Percentiles rank a stretch among this genome's conserved stretches.
These are phyloP conservation scores for Leptinotarsa undecemlineata DNA, from an alignment of 1,140 invertebrate species.

Conservation along the genomic window DNA sequence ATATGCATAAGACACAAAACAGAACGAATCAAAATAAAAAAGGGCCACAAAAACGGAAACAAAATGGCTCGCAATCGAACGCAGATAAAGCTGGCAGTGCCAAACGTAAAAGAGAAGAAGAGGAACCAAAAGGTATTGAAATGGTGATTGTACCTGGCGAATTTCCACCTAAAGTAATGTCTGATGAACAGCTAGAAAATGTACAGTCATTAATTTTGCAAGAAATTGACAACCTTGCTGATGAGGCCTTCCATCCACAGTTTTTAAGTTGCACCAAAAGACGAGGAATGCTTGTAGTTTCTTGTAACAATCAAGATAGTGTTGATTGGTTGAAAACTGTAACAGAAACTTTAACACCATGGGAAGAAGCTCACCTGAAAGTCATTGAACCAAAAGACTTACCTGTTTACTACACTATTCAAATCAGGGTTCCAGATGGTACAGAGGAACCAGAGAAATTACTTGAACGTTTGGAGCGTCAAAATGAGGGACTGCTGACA, in stretches of 20 bases:
- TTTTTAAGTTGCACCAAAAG: slow-evolving; percentile 7
- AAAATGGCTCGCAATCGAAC: neutral
- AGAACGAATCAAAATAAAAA: slow-evolving; percentile 8
- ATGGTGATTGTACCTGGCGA: slow-evolving; percentile 12
- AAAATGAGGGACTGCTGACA: slow-evolving; percentile 7
- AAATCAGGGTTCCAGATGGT: neutral
- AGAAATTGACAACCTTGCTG: slow-evolving; percentile 11
- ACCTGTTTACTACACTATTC: neutral
- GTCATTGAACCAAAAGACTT: slow-evolving; percentile 1
- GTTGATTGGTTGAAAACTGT: slow-evolving; percentile 18
- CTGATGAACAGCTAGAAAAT: slow-evolving; percentile 8
- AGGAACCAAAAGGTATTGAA: slow-evolving; percentile 1
- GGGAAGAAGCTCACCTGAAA: neutral
- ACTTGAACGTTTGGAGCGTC: slow-evolving; percentile 14
- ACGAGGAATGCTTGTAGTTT: slow-evolving; percentile 1
- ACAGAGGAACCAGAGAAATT: slow-evolving; percentile 3
- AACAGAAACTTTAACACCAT: slow-evolving; percentile 5
- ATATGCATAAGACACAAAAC: neutral
- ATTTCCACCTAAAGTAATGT: slow-evolving; percentile 7
- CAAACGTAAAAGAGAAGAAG: slow-evolving; percentile 11
- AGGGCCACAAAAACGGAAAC: slow-evolving; percentile 18
- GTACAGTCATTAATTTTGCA: slow-evolving; percentile 9
- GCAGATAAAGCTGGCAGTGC: neutral
- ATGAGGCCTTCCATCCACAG: slow-evolving; percentile 12
- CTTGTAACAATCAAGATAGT: slow-evolving; percentile 22